Conservation (phyloP, 2,797 vertebrate genomes). For the Falco novaeseelandiae region DNA sequence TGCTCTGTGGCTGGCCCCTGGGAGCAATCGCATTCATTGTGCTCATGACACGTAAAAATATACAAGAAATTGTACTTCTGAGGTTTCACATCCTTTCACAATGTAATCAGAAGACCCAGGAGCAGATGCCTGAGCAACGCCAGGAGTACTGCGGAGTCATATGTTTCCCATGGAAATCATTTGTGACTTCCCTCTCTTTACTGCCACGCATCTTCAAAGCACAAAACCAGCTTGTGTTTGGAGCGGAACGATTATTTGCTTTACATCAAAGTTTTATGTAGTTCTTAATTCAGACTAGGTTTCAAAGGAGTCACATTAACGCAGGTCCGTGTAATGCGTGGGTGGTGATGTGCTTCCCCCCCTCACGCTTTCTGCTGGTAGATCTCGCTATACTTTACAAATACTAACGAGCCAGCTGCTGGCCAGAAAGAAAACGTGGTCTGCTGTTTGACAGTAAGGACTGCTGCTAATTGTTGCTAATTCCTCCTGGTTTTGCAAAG, state of each 20-base stretch:
- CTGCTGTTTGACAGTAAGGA: neutral
- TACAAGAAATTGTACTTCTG: slow-evolving; percentile 56
- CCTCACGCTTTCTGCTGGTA: neutral
- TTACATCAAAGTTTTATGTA: slow-evolving; percentile 51
- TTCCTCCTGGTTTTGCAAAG: neutral
- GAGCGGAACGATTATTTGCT: slow-evolving; percentile 16
- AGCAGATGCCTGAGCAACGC: slow-evolving; percentile 22
- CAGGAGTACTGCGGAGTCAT: neutral
- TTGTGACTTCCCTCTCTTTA: slow-evolving; percentile 42
- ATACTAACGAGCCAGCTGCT: neutral
- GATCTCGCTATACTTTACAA: neutral
- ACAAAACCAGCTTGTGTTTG: neutral
- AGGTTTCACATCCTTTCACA: slow-evolving; percentile 51
- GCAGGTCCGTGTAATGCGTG: neutral
- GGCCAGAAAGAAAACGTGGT: neutral
- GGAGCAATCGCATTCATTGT: slow-evolving; percentile 25
- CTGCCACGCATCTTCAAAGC: slow-evolving; percentile 44
- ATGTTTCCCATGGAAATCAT: slow-evolving; percentile 48
- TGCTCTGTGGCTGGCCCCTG: neutral
- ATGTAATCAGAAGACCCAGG: slow-evolving; percentile 24
- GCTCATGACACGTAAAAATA: slow-evolving; percentile 49
- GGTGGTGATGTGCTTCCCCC: neutral
- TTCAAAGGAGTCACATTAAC: slow-evolving; percentile 22
- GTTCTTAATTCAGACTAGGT: neutral
- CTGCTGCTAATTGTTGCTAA: neutral